Evolutionary conservation across 2,113 vertebrate genomes (phyloP), one percentile per base, ranked within the genome.

Genomic region (Rhinopomastus cyanomelas): DNA sequence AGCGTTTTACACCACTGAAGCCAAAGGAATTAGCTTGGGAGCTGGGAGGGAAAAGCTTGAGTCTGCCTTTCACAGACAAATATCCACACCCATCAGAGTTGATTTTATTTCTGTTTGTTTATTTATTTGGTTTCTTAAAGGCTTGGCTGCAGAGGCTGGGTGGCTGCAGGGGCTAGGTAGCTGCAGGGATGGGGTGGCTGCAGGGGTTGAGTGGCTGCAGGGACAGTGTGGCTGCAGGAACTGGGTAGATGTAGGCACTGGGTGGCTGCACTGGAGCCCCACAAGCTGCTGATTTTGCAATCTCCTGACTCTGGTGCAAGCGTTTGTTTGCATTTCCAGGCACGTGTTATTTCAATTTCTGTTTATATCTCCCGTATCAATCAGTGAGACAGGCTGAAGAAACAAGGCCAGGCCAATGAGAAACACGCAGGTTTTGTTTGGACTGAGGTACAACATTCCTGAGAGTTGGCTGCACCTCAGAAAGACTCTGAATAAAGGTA

Each of bases 351-450:
- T 93, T 92, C 52, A 84, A 44, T 93, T 94, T 86, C 94, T 90
- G 80, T 93, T 96, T 96, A 90, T 96, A 96, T 97, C 95, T 96
- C 84, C 90, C 84, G 34, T 87, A 94, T 97, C 90, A 89, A 89
- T 94, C 94, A 92, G 49, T 72, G 88, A 96, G 94, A 74, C 22
- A 48, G 62, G 25, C 80, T 90, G 46, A 36, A 79, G 84, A 85
- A 95, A 92, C 67, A 57, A 88, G 85, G 87, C 93, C 90, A 85
- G 94, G 89, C 87, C 92, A 90, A 96, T 29, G 78, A 95, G 80
- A 96, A 97, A 89, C 89, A 95, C 36, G 20, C 88, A 94, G 90
- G 87, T 90, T 97, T 96, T 97, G 80, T 96, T 95, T 97, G 94
- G 94, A 95, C 60, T 20, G 36, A 95, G 92, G 82, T 26, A n/a